Conservation (phyloP, 2,113 vertebrate genomes). For the Centropus bengalensis region DNA sequence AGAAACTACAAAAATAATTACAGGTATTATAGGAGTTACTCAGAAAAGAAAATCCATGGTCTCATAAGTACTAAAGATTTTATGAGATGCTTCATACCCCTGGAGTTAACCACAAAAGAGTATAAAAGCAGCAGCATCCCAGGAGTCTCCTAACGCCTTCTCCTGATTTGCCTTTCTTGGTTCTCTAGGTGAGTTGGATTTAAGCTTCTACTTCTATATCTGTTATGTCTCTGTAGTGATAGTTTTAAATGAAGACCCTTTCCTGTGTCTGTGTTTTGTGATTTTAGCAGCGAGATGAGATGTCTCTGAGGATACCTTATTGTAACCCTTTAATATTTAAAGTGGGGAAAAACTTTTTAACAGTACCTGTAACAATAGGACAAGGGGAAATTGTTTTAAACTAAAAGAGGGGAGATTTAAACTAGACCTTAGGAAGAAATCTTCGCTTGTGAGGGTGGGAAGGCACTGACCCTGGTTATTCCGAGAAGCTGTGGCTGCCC, state of each 20-base stretch:
- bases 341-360: too few species aligned
- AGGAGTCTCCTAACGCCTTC: not conserved
- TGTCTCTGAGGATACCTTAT: too few species aligned
- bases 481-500: too few species aligned
- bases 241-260: not conserved
- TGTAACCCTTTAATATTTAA: too few species aligned
- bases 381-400: too few species aligned
- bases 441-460: too few species aligned
- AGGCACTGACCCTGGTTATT: too few species aligned
- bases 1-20: slow-evolving; percentile 32
- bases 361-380: too few species aligned
- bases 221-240: accelerated
- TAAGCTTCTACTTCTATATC: not conserved
- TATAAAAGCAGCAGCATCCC: slow-evolving; percentile 26
- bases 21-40: not conserved
- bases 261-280: not conserved
- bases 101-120: not conserved
- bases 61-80: not conserved
- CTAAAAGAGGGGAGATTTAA: too few species aligned
- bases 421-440: too few species aligned
- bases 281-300: not conserved
- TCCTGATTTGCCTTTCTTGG: not conserved
- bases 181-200: not conserved
- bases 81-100: not conserved
- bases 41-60: not conserved